Conservation (phyloP, 1,140 invertebrate genomes). For the Sitodiplosis mosellana region DNA sequence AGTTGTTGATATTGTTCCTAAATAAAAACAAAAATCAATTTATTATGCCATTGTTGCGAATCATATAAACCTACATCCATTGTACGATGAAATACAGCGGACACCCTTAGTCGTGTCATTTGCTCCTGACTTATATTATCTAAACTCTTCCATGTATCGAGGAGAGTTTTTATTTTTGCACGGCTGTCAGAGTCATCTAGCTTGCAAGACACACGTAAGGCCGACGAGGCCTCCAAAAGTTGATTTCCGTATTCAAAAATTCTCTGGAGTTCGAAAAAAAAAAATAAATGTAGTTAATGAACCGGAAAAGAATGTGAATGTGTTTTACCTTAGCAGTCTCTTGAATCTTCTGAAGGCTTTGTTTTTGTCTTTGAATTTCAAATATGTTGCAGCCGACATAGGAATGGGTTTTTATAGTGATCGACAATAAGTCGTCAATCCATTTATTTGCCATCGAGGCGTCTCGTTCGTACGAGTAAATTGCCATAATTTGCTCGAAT, state of each 20-base stretch:
- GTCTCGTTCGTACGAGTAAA: constrained; percentile 56
- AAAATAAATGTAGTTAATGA: neutral
- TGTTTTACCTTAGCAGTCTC: constrained; percentile 47
- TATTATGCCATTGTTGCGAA: too few relatives aligned
- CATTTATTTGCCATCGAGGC: constrained; percentile 53
- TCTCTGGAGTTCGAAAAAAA: constrained; percentile 30
- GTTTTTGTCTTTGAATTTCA: constrained; percentile 56
- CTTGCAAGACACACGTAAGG: constrained; percentile 52
- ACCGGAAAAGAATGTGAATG: neutral
- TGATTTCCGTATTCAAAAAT: constrained; percentile 66
- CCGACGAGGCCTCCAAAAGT: constrained; percentile 49
- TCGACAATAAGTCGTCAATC: constrained; percentile 52
- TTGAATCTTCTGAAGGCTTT: constrained; percentile 56
- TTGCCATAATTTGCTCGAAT: constrained; percentile 54
- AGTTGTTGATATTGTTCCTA: constrained; percentile 42
- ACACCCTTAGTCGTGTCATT: constrained; percentile 53
- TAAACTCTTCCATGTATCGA: constrained; percentile 48
- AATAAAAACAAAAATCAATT: too few relatives aligned
- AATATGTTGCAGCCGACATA: constrained; percentile 50
- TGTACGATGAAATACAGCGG: constrained; percentile 54
- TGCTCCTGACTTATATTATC: constrained; percentile 55
- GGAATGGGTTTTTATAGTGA: constrained; percentile 45
- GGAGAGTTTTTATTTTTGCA: constrained; percentile 30
- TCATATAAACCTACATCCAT: too few relatives aligned
- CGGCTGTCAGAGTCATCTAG: constrained; percentile 36